Evolutionary conservation across 2,888 invertebrate genomes (phyloP).

Genomic region (Drosophila aldrichi): DNA sequence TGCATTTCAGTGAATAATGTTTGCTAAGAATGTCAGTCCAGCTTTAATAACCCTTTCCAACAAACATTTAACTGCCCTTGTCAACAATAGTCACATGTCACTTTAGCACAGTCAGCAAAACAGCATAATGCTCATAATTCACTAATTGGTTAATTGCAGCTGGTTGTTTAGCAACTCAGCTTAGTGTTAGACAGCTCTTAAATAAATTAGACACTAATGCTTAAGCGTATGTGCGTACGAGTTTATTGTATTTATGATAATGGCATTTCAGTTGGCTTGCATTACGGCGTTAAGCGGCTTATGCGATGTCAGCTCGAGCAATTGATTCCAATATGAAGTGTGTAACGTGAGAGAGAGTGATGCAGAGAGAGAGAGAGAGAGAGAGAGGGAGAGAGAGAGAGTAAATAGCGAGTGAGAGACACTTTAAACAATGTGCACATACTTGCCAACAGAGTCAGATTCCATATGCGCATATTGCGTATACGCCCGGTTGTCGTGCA

Average conservation of each 20-base stretch:
- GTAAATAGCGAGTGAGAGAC: neutral
- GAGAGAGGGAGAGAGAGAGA: neutral
- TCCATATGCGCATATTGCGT: slow-evolving; percentile 4
- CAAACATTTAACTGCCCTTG: neutral
- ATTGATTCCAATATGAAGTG: neutral
- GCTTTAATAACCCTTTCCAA: neutral
- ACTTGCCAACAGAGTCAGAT: neutral
- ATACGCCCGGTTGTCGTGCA: slow-evolving; percentile 12
- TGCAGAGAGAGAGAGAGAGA: neutral
- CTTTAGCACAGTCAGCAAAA: neutral
- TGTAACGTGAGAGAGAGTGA: neutral
- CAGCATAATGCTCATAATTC: slow-evolving; percentile 52
- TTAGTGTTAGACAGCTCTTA: slow-evolving; percentile 37
- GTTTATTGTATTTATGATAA: neutral
- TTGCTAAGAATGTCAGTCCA: too few species aligned
- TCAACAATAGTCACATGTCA: neutral
- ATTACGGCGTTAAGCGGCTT: slow-evolving; percentile 13
- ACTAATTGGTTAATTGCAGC: slow-evolving; percentile 56
- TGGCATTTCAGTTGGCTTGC: slow-evolving; percentile 1
- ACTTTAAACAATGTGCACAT: neutral
- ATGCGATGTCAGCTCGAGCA: slow-evolving; percentile 3
- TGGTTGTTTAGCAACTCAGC: neutral
- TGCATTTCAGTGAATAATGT: neutral
- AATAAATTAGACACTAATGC: slow-evolving; percentile 58
- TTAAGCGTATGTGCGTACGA: neutral